Percentiles rank a stretch among this genome's conserved stretches.
phyloP scores from a whole-genome alignment of 2,797 vertebrate genomes.

The Ctenopoma multispine region DNA sequence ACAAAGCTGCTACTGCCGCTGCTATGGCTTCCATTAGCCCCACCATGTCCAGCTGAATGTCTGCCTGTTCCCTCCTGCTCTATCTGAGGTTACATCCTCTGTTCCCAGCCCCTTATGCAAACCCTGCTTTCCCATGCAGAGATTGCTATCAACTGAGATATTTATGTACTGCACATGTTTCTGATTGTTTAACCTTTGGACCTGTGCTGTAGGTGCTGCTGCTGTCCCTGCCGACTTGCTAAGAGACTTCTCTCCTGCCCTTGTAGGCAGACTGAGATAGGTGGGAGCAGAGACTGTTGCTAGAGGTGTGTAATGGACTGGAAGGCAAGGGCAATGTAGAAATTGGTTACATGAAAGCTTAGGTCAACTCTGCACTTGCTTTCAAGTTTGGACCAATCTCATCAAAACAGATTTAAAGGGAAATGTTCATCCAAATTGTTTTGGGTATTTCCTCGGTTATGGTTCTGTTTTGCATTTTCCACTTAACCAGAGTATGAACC shows the following conservation, averaged over 20 bases:
- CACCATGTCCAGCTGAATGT: constrained; percentile 50
- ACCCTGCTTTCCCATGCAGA: constrained; percentile 54
- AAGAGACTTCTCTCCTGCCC: constrained; percentile 62
- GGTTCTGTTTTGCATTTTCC: not conserved
- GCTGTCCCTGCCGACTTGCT: constrained; percentile 56
- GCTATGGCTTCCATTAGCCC: constrained; percentile 74
- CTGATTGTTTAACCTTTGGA: constrained; percentile 82
- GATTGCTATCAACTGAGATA: constrained; percentile 76
- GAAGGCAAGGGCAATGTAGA: constrained; percentile 54
- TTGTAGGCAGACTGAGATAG: constrained; percentile 56
- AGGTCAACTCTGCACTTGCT: constrained; percentile 39
- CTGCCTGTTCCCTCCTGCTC: constrained; percentile 49
- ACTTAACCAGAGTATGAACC: not conserved
- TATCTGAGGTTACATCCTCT: constrained; percentile 75
- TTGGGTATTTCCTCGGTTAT: constrained; percentile 15
- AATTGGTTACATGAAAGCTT: constrained; percentile 60
- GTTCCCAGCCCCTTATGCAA: constrained; percentile 64
- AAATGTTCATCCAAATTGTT: constrained; percentile 8
- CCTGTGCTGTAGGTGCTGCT: constrained; percentile 71
- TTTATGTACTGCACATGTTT: constrained; percentile 82
- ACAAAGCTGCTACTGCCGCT: constrained; percentile 59
- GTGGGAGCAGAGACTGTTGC: constrained; percentile 52
- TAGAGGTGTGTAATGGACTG: constrained; percentile 69
- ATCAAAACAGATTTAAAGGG: constrained; percentile 23
- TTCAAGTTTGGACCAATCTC: constrained; percentile 49